A percentile compares a stretch with the other conserved stretches of the same genome.
Evolutionary conservation across 2,113 vertebrate genomes (phyloP).

Genomic region (Pungitius pungitius): DNA sequence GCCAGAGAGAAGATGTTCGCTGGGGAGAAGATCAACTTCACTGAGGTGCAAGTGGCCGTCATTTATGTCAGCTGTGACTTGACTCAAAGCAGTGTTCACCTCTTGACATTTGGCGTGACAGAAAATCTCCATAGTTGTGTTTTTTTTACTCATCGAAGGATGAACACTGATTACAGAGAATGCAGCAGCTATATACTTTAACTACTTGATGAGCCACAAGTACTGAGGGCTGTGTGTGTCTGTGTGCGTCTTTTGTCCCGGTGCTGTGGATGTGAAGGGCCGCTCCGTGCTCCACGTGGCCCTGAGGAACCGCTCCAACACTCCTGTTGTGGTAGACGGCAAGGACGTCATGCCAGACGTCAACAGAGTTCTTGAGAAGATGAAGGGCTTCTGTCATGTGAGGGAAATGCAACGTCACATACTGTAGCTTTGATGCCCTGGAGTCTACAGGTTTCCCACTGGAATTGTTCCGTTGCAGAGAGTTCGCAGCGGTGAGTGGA

Average conservation of each 20-base stretch:
- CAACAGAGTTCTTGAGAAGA: conserved; percentile 94
- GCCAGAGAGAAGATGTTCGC: conserved; percentile 92
- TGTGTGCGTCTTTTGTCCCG: conserved; percentile 13
- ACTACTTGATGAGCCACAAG: not conserved
- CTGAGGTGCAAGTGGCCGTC: conserved; percentile 84
- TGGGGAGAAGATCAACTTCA: conserved; percentile 97
- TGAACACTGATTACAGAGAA: not conserved
- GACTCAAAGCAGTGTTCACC: not conserved
- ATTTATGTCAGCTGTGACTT: conserved; percentile 2
- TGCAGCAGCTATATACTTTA: not conserved
- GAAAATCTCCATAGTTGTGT: not conserved
- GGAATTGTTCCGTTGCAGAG: conserved; percentile 73
- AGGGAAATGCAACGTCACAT: conserved; percentile 30
- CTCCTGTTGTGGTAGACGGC: conserved; percentile 86
- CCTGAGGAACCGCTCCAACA: conserved; percentile 92
- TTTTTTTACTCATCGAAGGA: not conserved
- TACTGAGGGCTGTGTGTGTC: not conserved
- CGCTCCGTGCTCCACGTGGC: conserved; percentile 95
- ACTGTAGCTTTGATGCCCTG: not conserved
- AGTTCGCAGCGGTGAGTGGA: conserved; percentile 94
- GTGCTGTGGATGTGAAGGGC: conserved; percentile 76
- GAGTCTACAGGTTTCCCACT: not conserved
- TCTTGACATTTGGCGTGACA: conserved; percentile 9
- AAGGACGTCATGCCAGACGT: conserved; percentile 96
- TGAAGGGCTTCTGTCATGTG: conserved; percentile 95